Evolutionary conservation across 2,888 invertebrate species (phyloP).

Genomic region (Orgyia antiqua): DNA sequence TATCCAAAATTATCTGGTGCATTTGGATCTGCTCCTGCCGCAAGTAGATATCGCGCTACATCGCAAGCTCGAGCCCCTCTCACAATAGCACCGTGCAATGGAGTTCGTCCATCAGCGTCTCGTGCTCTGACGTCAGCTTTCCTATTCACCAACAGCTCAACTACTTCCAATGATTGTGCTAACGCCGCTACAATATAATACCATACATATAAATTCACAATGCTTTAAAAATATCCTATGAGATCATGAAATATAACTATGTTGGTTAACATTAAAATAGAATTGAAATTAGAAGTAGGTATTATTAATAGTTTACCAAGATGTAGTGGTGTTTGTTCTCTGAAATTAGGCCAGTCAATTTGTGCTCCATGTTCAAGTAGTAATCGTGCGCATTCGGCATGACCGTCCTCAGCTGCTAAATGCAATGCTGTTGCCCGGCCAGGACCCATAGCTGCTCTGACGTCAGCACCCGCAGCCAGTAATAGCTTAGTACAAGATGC

Average conservation of each 20-base stretch:
- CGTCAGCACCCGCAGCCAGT: slow-evolving; percentile 87
- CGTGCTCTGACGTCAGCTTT: slow-evolving; percentile 81
- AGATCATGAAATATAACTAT: background rate
- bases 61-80: slow-evolving; percentile 85
- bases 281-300: no score
- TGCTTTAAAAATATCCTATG: background rate
- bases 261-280: no score
- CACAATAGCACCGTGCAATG: slow-evolving; percentile 88
- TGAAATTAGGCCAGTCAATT: slow-evolving; percentile 85
- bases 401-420: slow-evolving; percentile 92
- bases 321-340: slow-evolving; percentile 90
- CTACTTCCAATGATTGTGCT: slow-evolving; percentile 87
- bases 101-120: slow-evolving; percentile 87
- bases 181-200: slow-evolving; percentile 81
- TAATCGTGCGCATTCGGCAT: slow-evolving; percentile 85
- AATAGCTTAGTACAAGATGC: slow-evolving; percentile 84
- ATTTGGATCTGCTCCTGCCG: slow-evolving; percentile 85
- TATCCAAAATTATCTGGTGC: slow-evolving; percentile 89
- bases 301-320: slow-evolving; percentile 77
- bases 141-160: slow-evolving; percentile 82
- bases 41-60: slow-evolving; percentile 81
- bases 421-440: slow-evolving; percentile 89
- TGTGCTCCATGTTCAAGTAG: slow-evolving; percentile 86
- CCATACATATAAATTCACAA: background rate
- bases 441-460: slow-evolving; percentile 83